These are phyloP conservation scores for Macquaria australasica DNA, from an alignment of 2,113 vertebrate species.

Conservation along the genomic window DNA sequence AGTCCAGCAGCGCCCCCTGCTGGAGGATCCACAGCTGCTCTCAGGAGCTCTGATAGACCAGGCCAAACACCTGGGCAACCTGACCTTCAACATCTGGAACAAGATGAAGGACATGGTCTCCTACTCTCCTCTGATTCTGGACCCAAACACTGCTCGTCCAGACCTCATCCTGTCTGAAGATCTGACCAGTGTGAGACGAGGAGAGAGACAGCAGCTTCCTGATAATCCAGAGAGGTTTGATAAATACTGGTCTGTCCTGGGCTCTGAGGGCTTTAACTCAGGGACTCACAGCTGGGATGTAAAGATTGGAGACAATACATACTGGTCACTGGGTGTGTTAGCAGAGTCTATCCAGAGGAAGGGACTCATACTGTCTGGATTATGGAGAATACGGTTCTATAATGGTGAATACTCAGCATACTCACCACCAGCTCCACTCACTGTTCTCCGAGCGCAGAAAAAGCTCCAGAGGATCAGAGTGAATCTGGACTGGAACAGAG, in stretches of 20 bases:
- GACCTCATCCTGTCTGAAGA: too few relatives aligned
- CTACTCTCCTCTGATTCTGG: too few relatives aligned
- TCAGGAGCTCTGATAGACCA: too few relatives aligned
- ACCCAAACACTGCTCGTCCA: too few relatives aligned
- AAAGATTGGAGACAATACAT: background rate
- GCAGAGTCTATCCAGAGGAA: background rate
- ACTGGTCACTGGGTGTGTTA: background rate
- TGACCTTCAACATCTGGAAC: too few relatives aligned
- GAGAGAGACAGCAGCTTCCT: background rate
- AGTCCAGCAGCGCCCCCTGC: too few relatives aligned
- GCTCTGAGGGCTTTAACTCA: background rate
- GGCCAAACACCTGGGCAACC: too few relatives aligned
- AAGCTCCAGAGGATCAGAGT: background rate
- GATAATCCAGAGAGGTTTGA: background rate
- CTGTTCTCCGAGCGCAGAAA: background rate
- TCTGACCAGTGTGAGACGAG: too few relatives aligned
- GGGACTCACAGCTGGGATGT: background rate
- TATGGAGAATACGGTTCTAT: rapidly evolving
- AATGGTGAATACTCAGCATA: background rate
- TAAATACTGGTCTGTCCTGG: background rate
- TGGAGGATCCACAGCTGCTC: too few relatives aligned
- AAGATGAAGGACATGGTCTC: too few relatives aligned
- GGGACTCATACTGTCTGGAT: background rate
- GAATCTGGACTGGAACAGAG: background rate
- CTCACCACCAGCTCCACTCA: rapidly evolving